These are phyloP conservation scores for Lutjanus argentimaculatus DNA, from an alignment of 2,797 vertebrate genomes.

Conservation along the genomic window DNA sequence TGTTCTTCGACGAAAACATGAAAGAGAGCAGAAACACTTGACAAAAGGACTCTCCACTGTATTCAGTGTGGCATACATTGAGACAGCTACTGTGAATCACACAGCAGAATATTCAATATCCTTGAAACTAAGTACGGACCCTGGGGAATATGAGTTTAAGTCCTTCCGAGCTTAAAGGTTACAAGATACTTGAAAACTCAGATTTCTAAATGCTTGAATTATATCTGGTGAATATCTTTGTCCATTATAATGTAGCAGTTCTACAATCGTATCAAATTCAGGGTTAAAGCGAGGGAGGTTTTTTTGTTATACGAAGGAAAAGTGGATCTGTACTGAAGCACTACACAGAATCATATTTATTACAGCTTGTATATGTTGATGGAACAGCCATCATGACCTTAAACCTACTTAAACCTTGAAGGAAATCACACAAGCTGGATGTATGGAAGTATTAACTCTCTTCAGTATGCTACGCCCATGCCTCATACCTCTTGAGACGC, in stretches of 20 bases:
- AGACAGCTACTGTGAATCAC: background rate
- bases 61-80: background rate
- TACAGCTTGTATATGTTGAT: background rate
- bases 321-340: background rate
- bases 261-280: background rate
- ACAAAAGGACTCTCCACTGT: background rate
- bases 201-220: background rate
- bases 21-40: background rate
- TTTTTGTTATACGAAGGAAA: background rate
- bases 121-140: background rate
- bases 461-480: background rate
- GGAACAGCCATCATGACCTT: background rate
- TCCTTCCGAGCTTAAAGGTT: conserved; percentile 15
- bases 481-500: conserved; percentile 5
- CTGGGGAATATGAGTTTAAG: background rate
- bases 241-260: conserved; percentile 1
- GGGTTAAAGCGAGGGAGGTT: background rate
- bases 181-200: background rate
- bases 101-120: background rate
- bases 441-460: background rate
- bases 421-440: background rate
- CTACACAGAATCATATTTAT: background rate
- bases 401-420: background rate
- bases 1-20: too few species aligned
- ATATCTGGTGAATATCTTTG: background rate